Percentiles rank a stretch among this genome's conserved stretches.
Conservation (phyloP, 2,797 vertebrate genomes). For the Ispidina lecontei region DNA sequence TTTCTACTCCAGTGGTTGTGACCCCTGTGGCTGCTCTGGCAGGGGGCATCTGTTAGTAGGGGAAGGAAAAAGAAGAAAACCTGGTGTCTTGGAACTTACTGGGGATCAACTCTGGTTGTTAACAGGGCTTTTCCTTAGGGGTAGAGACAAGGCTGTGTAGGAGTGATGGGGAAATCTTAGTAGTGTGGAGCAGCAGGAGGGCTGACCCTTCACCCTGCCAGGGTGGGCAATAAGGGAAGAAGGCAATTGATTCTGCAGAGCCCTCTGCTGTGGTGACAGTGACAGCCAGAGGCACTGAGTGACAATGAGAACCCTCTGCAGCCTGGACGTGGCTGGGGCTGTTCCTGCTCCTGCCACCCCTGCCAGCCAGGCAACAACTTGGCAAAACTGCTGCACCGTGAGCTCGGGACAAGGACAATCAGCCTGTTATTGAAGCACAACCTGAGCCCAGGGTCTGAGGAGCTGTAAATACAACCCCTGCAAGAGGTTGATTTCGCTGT, state of each 20-base stretch:
- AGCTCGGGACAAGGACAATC: fast-evolving
- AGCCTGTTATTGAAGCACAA: not conserved
- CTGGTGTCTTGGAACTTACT: not conserved
- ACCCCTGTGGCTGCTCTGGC: not conserved
- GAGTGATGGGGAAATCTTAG: not conserved
- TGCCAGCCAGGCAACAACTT: not conserved
- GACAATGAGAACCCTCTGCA: not conserved
- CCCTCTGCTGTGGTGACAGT: not conserved
- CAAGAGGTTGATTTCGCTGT: slow-evolving; percentile 45
- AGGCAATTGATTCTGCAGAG: not conserved
- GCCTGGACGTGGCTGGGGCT: not conserved
- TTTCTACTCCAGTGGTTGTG: not conserved
- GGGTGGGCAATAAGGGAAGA: not conserved
- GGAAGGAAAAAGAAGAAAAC: not conserved
- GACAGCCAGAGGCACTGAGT: not conserved
- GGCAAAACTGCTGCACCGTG: not conserved
- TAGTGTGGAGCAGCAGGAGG: not conserved
- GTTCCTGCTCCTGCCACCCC: not conserved
- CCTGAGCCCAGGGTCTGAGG: not conserved
- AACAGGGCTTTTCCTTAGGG: not conserved
- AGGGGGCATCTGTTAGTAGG: not conserved
- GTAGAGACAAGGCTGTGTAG: not conserved
- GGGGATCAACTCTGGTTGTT: not conserved
- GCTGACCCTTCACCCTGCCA: not conserved
- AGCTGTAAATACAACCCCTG: not conserved